Conservation (phyloP, 35 echinoderm and acorn worm species). For the Apostichopus japonicus region DNA sequence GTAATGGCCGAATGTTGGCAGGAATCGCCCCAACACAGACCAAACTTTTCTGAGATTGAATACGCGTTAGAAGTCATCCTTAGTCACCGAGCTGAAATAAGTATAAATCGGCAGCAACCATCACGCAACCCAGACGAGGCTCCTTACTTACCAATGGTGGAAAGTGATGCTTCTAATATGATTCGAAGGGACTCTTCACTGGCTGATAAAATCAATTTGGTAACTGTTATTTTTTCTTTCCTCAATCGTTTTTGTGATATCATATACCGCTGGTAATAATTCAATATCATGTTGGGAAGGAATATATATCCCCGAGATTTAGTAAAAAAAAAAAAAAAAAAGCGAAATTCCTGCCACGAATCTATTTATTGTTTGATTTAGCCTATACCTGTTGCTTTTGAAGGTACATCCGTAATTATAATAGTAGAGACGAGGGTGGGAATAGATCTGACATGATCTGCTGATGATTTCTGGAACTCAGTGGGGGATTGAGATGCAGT, state of each 20-base stretch:
- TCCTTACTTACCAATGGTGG: slow-evolving; percentile 10
- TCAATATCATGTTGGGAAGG: neutral
- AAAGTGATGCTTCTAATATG: neutral
- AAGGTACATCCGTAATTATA: too few relatives aligned
- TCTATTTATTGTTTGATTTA: too few relatives aligned
- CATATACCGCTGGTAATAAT: neutral
- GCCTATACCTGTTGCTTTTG: too few relatives aligned
- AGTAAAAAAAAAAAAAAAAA: neutral
- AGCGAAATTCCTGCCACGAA: too few relatives aligned
- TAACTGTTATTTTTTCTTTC: slow-evolving; percentile 2
- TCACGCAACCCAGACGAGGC: neutral
- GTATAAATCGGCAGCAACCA: neutral
- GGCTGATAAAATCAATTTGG: slow-evolving; percentile 27
- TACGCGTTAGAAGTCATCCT: slow-evolving; percentile 77
- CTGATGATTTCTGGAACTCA: neutral
- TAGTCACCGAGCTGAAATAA: slow-evolving; percentile 19
- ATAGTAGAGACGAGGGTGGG: neutral
- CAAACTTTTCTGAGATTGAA: slow-evolving; percentile 73
- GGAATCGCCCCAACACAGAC: slow-evolving; percentile 65
- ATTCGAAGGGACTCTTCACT: neutral
- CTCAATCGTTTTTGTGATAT: too few relatives aligned
- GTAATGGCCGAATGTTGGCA: slow-evolving; percentile 87
- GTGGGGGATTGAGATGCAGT: too few relatives aligned
- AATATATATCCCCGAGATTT: neutral
- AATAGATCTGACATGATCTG: neutral